These are phyloP conservation scores for Megastigmus dorsalis DNA, from an alignment of 2,888 invertebrate genomes.

Conservation along the genomic window DNA sequence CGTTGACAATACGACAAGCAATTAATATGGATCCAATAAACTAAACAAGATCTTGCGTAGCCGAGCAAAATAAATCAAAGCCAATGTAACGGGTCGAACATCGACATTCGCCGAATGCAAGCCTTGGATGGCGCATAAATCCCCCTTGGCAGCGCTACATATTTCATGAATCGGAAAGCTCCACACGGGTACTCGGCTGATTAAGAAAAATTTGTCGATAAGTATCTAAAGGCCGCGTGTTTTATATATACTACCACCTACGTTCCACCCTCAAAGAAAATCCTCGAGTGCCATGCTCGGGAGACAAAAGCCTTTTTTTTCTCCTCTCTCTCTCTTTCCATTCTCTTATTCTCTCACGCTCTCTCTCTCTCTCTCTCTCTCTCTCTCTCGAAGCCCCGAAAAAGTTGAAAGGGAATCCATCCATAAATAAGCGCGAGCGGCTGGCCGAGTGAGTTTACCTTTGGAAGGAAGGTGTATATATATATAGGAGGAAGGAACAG, in stretches of 20 bases:
- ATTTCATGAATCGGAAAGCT: conserved; percentile 23
- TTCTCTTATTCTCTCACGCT: not conserved
- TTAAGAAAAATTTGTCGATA: conserved; percentile 51
- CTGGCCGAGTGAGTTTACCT: conserved; percentile 60
- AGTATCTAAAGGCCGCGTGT: conserved; percentile 17
- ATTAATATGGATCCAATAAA: not conserved
- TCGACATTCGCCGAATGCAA: not conserved
- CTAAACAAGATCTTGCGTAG: not conserved
- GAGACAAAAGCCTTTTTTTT: conserved; percentile 41
- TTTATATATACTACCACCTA: not conserved
- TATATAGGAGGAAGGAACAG: conserved; percentile 61
- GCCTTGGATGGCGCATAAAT: not conserved
- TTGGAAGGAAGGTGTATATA: conserved; percentile 43
- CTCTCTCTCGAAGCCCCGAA: conserved; percentile 51
- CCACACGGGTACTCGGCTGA: no score
- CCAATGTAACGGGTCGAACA: not conserved
- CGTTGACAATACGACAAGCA: no score
- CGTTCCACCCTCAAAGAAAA: conserved; percentile 27
- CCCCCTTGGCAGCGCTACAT: conserved; percentile 5
- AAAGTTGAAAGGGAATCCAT: conserved; percentile 74
- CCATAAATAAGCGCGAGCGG: conserved; percentile 70
- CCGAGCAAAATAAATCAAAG: not conserved
- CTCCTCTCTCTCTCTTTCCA: conserved; percentile 27
- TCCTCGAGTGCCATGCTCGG: not conserved
- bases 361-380: not conserved